Evolutionary conservation across 2,888 invertebrate genomes (phyloP).

Genomic region (Orthosia gothica): DNA sequence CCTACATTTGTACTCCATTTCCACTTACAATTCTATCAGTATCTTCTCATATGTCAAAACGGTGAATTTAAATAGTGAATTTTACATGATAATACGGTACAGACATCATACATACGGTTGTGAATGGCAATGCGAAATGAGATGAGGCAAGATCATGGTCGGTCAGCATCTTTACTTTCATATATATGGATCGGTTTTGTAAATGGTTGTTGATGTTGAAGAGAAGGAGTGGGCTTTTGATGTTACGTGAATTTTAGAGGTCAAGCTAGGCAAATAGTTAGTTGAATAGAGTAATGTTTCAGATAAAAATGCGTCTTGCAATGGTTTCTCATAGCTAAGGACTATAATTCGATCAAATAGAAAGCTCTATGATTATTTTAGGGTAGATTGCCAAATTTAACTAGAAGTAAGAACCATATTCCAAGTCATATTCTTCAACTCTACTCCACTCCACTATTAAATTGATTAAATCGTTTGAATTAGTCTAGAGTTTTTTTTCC

Average conservation of each 20-base stretch:
- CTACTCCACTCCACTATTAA: no score
- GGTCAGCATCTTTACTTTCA: conserved; percentile 24
- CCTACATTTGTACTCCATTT: conserved; percentile 12
- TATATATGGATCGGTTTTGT: conserved; percentile 39
- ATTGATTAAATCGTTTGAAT: no score
- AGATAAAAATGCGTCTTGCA: no score
- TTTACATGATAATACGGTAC: conserved; percentile 57
- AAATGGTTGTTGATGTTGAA: neutral
- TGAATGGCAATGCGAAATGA: conserved; percentile 48
- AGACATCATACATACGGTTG: conserved; percentile 45
- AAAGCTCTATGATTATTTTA: neutral
- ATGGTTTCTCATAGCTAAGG: neutral
- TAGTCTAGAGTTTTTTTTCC: no score
- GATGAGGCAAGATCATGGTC: conserved; percentile 59
- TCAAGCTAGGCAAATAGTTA: neutral
- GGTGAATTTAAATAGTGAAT: conserved; percentile 52
- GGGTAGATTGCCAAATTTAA: neutral
- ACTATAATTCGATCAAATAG: neutral
- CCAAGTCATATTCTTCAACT: no score
- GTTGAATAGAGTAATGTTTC: neutral
- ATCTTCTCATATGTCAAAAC: conserved; percentile 12
- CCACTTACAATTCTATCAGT: conserved; percentile 44
- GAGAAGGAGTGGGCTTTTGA: conserved; percentile 1
- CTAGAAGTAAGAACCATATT: neutral
- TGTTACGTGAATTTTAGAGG: neutral